Percentiles rank a stretch among this genome's conserved stretches.
Conservation (phyloP, 1,140 invertebrate genomes). For the Drosophila kanapiae region DNA sequence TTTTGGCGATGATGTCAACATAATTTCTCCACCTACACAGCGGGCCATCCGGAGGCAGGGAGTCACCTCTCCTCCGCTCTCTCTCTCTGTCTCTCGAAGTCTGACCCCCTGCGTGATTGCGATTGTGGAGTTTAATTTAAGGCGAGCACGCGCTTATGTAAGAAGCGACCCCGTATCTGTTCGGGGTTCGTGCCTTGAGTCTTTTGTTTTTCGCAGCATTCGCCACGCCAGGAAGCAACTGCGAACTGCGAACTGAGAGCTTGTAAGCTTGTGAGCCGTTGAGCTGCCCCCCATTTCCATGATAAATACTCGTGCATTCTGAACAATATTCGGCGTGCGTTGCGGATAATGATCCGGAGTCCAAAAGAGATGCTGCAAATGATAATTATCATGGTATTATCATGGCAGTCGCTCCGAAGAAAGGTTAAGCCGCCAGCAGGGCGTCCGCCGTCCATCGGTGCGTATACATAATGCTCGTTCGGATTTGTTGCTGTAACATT, state of each 20-base stretch:
- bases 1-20: constrained; percentile 84
- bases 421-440: constrained; percentile 71
- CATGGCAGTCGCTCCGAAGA: constrained; percentile 59
- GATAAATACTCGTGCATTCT: constrained; percentile 54
- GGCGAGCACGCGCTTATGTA: constrained; percentile 71
- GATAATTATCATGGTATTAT: constrained; percentile 68
- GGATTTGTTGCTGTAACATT: constrained; percentile 51
- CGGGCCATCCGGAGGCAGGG: constrained; percentile 40
- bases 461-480: constrained; percentile 72
- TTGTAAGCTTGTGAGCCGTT: constrained; percentile 18
- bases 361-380: constrained; percentile 70
- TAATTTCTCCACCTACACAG: constrained; percentile 84
- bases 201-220: constrained; percentile 65
- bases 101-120: constrained; percentile 52
- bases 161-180: constrained; percentile 42
- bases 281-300: constrained; percentile 54
- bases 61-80: not conserved
- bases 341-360: constrained; percentile 16
- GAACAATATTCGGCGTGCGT: constrained; percentile 26
- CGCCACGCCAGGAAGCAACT: constrained; percentile 50
- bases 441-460: constrained; percentile 54
- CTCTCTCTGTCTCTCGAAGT: not conserved
- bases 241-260: constrained; percentile 22
- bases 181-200: constrained; percentile 67
- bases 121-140: constrained; percentile 65